phyloP scores from a whole-genome alignment of 2,888 invertebrate genomes.

The Mylabris sibirica region DNA sequence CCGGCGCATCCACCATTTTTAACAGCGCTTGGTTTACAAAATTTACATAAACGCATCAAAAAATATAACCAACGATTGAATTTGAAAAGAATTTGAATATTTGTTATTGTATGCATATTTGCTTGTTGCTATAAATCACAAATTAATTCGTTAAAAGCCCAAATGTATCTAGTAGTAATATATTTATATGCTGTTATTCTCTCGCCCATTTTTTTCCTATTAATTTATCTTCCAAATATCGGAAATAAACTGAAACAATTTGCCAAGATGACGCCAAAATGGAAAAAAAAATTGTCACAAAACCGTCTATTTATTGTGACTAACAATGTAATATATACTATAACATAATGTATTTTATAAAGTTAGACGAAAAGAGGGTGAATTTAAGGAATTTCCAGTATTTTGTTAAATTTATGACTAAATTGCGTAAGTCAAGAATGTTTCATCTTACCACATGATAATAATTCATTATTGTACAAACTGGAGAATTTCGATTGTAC shows the following conservation, averaged over 20 bases:
- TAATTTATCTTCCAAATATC: background rate
- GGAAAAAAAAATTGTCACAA: slow-evolving; percentile 40
- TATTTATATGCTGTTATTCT: background rate
- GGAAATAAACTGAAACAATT: slow-evolving; percentile 16
- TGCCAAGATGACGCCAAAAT: slow-evolving; percentile 33
- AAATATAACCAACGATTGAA: too few relatives aligned
- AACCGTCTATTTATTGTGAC: slow-evolving; percentile 44
- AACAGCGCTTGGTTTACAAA: background rate
- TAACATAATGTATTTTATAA: slow-evolving; percentile 44
- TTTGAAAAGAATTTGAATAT: background rate
- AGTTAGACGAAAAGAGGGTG: slow-evolving; percentile 38
- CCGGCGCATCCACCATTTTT: slow-evolving; percentile 2
- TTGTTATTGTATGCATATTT: background rate
- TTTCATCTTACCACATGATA: slow-evolving; percentile 37
- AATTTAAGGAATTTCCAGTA: slow-evolving; percentile 48
- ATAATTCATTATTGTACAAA: slow-evolving; percentile 26
- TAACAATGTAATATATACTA: slow-evolving; percentile 42
- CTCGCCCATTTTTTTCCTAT: background rate
- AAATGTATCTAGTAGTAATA: background rate
- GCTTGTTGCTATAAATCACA: background rate
- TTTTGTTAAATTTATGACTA: slow-evolving; percentile 47
- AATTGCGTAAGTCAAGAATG: slow-evolving; percentile 46
- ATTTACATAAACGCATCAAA: too few relatives aligned
- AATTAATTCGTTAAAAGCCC: slow-evolving; percentile 11
- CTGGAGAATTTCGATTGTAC: background rate